Evolutionary conservation across 2,888 invertebrate genomes (phyloP).

Genomic region (Bugula neritina): DNA sequence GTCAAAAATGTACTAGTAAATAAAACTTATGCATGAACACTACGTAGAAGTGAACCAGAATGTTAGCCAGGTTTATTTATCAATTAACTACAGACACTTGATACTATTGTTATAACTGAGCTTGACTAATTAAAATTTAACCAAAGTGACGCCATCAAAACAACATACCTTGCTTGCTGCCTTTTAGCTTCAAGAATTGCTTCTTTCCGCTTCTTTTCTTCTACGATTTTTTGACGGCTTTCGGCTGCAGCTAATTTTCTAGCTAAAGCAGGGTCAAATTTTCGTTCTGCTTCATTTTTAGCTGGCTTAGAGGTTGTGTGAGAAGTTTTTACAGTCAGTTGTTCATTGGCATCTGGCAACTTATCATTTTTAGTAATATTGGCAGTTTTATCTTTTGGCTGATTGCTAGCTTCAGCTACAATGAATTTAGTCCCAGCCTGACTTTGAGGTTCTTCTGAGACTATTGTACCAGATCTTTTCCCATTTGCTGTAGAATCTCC

Average conservation of each 20-base stretch:
- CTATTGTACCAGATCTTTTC: too few relatives aligned
- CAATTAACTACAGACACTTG: too few relatives aligned
- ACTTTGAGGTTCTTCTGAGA: too few relatives aligned
- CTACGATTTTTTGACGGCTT: slow-evolving; percentile 5
- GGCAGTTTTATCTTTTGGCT: neutral
- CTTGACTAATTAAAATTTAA: too few relatives aligned
- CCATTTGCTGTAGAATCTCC: too few relatives aligned
- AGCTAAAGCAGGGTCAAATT: neutral
- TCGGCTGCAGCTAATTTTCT: slow-evolving; percentile 19
- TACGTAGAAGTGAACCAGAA: too few relatives aligned
- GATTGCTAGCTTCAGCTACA: neutral
- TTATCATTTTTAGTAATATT: neutral
- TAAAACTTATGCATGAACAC: too few relatives aligned
- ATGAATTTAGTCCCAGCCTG: too few relatives aligned
- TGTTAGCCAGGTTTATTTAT: too few relatives aligned
- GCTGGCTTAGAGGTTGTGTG: neutral
- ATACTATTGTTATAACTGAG: too few relatives aligned
- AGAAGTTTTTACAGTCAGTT: neutral
- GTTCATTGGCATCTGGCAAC: neutral
- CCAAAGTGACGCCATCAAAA: too few relatives aligned
- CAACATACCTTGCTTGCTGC: neutral
- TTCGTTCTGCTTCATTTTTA: neutral
- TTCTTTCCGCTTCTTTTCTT: slow-evolving; percentile 2
- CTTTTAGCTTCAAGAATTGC: neutral
- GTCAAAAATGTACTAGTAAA: too few relatives aligned